Evolutionary conservation across 92 coral and sea anemone species (phyloP).

Genomic region (Actinernus sp.): DNA sequence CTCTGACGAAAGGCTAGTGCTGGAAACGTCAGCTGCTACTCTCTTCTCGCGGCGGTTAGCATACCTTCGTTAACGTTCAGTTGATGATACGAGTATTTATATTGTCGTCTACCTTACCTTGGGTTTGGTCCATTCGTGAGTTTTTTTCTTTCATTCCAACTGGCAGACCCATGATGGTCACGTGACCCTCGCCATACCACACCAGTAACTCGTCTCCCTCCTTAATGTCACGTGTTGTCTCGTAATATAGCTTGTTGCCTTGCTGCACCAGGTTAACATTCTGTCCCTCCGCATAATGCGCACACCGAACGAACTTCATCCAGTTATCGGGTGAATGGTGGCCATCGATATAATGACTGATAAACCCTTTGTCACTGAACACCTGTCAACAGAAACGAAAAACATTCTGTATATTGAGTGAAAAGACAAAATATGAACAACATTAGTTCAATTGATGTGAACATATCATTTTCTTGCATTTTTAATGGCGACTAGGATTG

Average conservation of each 20-base stretch:
- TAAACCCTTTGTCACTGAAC: slow-evolving; percentile 39
- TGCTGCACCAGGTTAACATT: slow-evolving; percentile 66
- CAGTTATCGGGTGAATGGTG: slow-evolving; percentile 60
- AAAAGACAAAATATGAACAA: not conserved
- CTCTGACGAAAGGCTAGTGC: too few relatives aligned
- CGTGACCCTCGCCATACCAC: slow-evolving; percentile 83
- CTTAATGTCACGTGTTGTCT: slow-evolving; percentile 59
- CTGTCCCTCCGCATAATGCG: slow-evolving; percentile 61
- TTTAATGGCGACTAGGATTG: not conserved
- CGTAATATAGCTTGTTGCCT: slow-evolving; percentile 65
- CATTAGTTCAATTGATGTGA: not conserved
- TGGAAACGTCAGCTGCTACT: too few relatives aligned
- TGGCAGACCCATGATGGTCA: slow-evolving; percentile 72
- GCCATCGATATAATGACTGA: slow-evolving; percentile 73
- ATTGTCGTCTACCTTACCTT: not conserved
- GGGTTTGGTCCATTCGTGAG: slow-evolving; percentile 1
- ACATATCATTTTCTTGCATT: not conserved
- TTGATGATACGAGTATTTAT: too few relatives aligned
- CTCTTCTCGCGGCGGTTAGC: too few relatives aligned
- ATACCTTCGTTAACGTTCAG: too few relatives aligned
- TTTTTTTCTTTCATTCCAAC: slow-evolving; percentile 24
- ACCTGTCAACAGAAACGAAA: slow-evolving; percentile 43
- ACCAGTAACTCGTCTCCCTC: slow-evolving; percentile 78
- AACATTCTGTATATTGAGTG: not conserved
- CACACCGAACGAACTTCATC: slow-evolving; percentile 83